Percentiles rank a stretch among this genome's conserved stretches.
phyloP scores from a whole-genome alignment of 2,797 vertebrate genomes.

The Molossus alvarezi region DNA sequence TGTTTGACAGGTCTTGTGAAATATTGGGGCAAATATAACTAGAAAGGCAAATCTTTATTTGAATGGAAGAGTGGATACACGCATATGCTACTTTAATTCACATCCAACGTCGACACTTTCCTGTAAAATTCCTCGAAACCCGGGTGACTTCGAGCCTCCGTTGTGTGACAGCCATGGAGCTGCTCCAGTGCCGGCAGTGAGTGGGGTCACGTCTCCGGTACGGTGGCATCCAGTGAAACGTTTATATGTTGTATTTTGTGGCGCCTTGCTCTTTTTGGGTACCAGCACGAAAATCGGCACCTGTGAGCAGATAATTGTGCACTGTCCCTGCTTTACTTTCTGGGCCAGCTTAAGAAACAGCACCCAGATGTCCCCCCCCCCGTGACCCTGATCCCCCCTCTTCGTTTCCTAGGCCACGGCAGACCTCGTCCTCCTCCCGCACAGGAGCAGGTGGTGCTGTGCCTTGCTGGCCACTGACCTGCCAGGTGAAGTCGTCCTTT shows the following conservation, averaged over 20 bases:
- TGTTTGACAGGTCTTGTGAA: slow-evolving; percentile 26
- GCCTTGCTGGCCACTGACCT: neutral
- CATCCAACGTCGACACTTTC: neutral
- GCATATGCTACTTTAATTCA: neutral
- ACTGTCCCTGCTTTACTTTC: neutral
- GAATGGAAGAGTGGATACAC: slow-evolving; percentile 9
- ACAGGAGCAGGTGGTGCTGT: neutral
- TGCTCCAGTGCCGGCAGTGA: neutral
- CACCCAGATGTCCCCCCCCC: neutral
- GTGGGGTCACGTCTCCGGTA: neutral
- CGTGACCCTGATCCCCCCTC: neutral
- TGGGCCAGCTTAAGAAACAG: neutral
- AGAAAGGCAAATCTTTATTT: neutral
- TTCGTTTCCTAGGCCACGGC: neutral
- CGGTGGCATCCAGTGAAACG: neutral
- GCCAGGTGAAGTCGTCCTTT: neutral
- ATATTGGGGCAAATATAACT: slow-evolving; percentile 21
- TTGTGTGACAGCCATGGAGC: neutral
- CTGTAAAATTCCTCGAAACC: neutral
- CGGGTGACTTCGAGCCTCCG: neutral
- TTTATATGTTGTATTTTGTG: neutral
- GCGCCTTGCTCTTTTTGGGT: neutral
- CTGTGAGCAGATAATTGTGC: neutral
- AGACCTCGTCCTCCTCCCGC: neutral
- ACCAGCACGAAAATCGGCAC: neutral